Evolutionary conservation across 1,140 invertebrate species (phyloP).

Genomic region (Rhizoglyphus robini): DNA sequence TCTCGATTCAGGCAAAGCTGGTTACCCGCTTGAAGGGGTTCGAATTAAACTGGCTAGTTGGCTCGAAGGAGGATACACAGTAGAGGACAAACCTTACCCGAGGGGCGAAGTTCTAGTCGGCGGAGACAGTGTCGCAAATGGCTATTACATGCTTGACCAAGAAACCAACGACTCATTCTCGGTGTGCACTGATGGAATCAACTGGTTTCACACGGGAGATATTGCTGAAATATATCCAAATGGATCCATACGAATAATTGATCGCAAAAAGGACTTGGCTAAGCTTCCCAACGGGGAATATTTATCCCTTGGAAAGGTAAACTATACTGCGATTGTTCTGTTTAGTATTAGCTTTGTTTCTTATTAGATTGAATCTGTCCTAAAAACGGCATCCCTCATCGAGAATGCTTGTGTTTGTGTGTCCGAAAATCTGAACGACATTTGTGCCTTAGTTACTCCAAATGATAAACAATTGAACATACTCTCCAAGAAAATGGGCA

Average conservation of each 20-base stretch:
- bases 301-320: conserved; percentile 27
- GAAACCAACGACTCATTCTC: conserved; percentile 40
- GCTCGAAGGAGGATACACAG: conserved; percentile 55
- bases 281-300: conserved; percentile 54
- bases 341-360: neutral
- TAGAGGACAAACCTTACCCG: conserved; percentile 37
- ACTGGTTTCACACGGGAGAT: conserved; percentile 43
- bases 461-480: conserved; percentile 50
- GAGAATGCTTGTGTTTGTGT: conserved; percentile 92
- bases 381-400: conserved; percentile 81
- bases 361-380: conserved; percentile 48
- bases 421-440: conserved; percentile 63
- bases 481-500: conserved; percentile 50
- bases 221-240: conserved; percentile 42
- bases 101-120: conserved; percentile 43
- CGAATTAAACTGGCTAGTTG: conserved; percentile 79
- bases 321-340: neutral
- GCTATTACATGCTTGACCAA: conserved; percentile 41
- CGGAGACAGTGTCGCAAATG: conserved; percentile 41
- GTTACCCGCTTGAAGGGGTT: conserved; percentile 56
- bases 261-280: conserved; percentile 65
- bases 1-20: conserved; percentile 61
- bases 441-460: conserved; percentile 78
- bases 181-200: conserved; percentile 31
- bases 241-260: conserved; percentile 44